phyloP scores from a whole-genome alignment of 35 echinoderm and acorn worm genomes.

The Hemicentrotus pulcherrimus region DNA sequence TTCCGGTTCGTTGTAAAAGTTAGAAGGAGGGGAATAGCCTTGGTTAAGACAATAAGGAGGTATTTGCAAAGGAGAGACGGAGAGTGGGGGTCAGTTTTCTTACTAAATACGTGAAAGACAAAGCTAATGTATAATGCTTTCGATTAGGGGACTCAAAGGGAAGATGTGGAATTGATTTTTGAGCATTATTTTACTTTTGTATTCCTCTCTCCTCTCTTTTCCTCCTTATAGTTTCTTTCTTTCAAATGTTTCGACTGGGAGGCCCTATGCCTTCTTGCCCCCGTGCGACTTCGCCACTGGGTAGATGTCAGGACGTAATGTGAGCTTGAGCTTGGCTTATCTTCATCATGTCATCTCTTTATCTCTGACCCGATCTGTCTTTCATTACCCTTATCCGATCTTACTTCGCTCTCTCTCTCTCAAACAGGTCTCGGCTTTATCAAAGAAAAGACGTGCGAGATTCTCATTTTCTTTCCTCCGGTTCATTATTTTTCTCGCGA shows the following conservation, averaged over 20 bases:
- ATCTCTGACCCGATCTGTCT: conserved; percentile 1
- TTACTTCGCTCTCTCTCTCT: background rate
- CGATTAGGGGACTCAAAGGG: no score
- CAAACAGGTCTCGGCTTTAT: background rate
- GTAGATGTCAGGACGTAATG: background rate
- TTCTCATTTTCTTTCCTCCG: background rate
- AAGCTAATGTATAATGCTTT: no score
- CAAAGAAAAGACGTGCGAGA: background rate
- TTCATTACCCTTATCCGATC: conserved; percentile 16
- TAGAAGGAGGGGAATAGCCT: no score
- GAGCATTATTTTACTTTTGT: background rate
- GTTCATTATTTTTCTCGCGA: background rate
- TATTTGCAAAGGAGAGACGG: no score
- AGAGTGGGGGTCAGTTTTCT: no score
- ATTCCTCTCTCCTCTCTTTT: background rate
- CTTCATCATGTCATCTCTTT: conserved; percentile 4
- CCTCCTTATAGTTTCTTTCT: no score
- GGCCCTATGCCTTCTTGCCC: background rate
- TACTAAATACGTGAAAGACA: no score
- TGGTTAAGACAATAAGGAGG: no score
- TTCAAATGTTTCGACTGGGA: no score
- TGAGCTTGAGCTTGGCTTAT: background rate
- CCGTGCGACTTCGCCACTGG: background rate
- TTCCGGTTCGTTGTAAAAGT: no score
- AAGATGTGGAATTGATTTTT: no score